Evolutionary conservation across 2,888 invertebrate genomes (phyloP).

Genomic region (Pollenia angustigena): DNA sequence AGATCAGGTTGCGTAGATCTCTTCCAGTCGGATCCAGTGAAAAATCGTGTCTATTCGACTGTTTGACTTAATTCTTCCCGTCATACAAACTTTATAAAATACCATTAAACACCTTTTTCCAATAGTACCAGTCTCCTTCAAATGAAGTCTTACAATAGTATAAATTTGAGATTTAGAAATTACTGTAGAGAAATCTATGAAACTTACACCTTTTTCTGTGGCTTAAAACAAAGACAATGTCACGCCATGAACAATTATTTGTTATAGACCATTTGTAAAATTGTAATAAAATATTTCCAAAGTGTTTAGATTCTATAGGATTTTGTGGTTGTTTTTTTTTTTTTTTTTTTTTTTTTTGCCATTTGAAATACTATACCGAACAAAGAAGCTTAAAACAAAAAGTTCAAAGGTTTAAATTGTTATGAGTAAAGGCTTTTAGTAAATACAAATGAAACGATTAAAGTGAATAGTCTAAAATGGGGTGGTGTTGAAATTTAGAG

Average conservation of each 20-base stretch:
- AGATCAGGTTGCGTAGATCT: too few species aligned
- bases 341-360: neutral
- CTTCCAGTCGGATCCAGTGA: too few species aligned
- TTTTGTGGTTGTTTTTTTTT: conserved; percentile 37
- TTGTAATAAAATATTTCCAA: conserved; percentile 25
- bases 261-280: conserved; percentile 15
- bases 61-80: too few species aligned
- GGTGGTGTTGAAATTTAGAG: too few species aligned
- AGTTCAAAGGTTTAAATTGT: conserved; percentile 32
- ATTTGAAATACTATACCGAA: neutral
- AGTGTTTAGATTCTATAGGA: neutral
- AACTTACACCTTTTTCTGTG: conserved; percentile 43
- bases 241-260: neutral
- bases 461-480: too few species aligned
- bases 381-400: neutral
- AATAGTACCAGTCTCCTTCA: neutral
- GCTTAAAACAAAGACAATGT: conserved; percentile 30
- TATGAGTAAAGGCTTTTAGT: neutral
- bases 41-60: too few species aligned
- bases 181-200: conserved; percentile 7
- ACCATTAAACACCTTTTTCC: too few species aligned
- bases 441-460: too few species aligned
- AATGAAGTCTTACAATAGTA: conserved; percentile 66
- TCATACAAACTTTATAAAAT: too few species aligned
- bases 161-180: conserved; percentile 30